These are phyloP conservation scores for Alviniconcha strummeri DNA, from an alignment of 2,888 invertebrate genomes.

Conservation along the genomic window DNA sequence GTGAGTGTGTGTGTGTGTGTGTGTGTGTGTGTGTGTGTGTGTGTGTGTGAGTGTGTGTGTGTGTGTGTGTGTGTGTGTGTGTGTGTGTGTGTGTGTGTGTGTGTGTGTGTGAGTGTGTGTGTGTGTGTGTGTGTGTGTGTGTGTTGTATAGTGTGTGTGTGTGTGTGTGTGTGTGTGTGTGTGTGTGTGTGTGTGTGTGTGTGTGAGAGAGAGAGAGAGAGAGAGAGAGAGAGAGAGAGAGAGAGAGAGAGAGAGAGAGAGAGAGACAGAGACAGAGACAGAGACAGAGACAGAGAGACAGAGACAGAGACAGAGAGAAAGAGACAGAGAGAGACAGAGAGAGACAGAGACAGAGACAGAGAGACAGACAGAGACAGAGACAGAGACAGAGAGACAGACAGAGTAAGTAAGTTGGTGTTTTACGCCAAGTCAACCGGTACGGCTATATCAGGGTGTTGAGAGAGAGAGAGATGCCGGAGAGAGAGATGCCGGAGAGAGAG, in stretches of 20 bases:
- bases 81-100: too few relatives aligned
- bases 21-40: too few relatives aligned
- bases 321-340: not conserved
- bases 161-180: too few relatives aligned
- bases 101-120: too few relatives aligned
- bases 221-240: not conserved
- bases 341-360: not conserved
- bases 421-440: too few relatives aligned
- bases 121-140: too few relatives aligned
- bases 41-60: too few relatives aligned
- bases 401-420: not conserved
- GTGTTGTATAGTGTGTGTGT: too few relatives aligned
- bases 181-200: not conserved
- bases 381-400: slow-evolving; percentile 18
- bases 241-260: slow-evolving; percentile 19
- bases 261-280: slow-evolving; percentile 4
- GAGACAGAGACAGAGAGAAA: not conserved
- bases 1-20: too few relatives aligned
- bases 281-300: not conserved
- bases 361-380: not conserved
- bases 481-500: too few relatives aligned
- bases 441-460: too few relatives aligned
- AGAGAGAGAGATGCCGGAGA: not conserved
- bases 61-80: too few relatives aligned
- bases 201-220: slow-evolving; percentile 1